Base-by-base conservation (phyloP, 2,888 invertebrate species). In the Coenonympha arcania region DNA sequence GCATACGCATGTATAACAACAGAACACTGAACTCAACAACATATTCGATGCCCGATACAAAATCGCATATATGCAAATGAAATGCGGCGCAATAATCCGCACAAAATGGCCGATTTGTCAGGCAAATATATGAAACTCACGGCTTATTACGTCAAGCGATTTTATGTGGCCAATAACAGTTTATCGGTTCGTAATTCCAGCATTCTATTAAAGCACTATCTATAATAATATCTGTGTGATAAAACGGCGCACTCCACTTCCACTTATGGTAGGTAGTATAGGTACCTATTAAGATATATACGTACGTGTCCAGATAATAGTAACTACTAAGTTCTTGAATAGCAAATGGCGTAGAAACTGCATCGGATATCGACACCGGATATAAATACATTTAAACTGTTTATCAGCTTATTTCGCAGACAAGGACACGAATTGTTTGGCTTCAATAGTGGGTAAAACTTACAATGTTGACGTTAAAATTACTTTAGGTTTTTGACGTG, bases 131-230 rank as follows among this genome's bases (percentile, higher is more conserved):
- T 75, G 76, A 74, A 80, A 75, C 68, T 66, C 67, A 60, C 59
- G 52, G 69, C 72, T 78, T 79, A 79, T 79, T 77, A 76, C 74
- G 72, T 80, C 78, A 74, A 69, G 64, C 57, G 68, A 75, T 62
- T 82, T 81, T 79, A 81, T 78, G 70, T 65, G 61, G 62, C 67
- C 69, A 72, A 79, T 78, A 77, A 73, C 68, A 68, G 65, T 69
- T 72, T 78, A 79, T 79, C 69, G 66, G 65, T 60, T 39, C 61
- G 75, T 72, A 73, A 78, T 78, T 69, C 73, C 66, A 68, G 72
- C 69, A 74, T 79, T 75, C 73, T 76, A 79, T 79, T 78, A 79
- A 76, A 71, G 65, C 64, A 60, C 63, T 78, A 79, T 82, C 73
- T 65, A 57, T 61, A 63, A 65, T 66, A 65, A 68, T 71, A 69